Evolutionary conservation across 2,888 invertebrate species (phyloP), one percentile per base, ranked within the genome.

Genomic region (Charanyca ferruginea): DNA sequence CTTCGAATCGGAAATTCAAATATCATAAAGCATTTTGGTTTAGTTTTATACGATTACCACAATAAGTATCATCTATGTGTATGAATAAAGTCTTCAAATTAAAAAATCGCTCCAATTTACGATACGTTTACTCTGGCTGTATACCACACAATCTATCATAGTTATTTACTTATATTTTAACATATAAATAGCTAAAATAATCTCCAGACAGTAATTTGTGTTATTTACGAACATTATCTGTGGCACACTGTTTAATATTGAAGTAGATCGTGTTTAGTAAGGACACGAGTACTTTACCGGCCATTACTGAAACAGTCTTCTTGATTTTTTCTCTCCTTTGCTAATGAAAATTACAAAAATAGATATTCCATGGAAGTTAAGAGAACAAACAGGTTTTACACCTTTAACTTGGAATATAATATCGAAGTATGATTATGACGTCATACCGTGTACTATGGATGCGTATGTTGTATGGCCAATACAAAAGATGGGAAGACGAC

Each of bases 141-240:
- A 18, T 9, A 38, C 13, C 13, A 45, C n/a, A 45, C 1, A 44
- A 23, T 32, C 9, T 51, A 8, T n/a, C 20, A 49, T 28, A 58
- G 1, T 25, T 49, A 44, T 44, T 47, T 35, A 54, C 35, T 23
- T 22, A 0, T 59, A 48, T 62, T 73, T 53, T 42, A 53, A 65
- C 13, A 48, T 9, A 20, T 51, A 28, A 8, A 44, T 32, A 61
- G 28, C 1, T 44, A 22, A 54, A 58, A 55, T 57, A 58, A 73
- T 62, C 59, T 45, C 18, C 13, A 44, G 53, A 62, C 53, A 25
- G 35, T 64, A 71, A 65, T 64, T 61, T 63, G 66, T 63, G 23
- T 53, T 79, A 65, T 69, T 73, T 73, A 63, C 62, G 42, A n/a
- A 53, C 47, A 16, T 62, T 80, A 80, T 79, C 80, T 61, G 16